Conservation (phyloP, 1,140 invertebrate genomes). For the Steinernema feltiae region DNA sequence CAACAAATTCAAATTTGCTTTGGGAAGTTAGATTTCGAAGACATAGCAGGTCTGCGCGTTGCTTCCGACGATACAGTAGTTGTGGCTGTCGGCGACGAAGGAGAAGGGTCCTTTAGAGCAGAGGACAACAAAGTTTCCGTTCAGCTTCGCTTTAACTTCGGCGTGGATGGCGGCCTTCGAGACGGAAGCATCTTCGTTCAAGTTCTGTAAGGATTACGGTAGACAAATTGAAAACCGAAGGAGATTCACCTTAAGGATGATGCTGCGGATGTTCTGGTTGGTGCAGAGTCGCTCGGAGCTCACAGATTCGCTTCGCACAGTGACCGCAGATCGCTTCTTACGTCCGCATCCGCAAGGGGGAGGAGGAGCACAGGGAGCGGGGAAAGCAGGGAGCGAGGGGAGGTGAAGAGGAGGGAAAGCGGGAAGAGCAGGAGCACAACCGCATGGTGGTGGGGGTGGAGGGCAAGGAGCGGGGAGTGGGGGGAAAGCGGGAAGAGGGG, state of each 20-base stretch:
- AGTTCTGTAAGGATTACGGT: slow-evolving; percentile 33
- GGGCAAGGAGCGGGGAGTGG: background rate
- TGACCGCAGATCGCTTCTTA: slow-evolving; percentile 41
- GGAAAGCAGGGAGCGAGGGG: slow-evolving; percentile 3
- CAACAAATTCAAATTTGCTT: background rate
- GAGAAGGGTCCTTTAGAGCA: slow-evolving; percentile 42
- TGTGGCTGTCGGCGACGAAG: slow-evolving; percentile 41
- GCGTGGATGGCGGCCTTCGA: slow-evolving; percentile 48
- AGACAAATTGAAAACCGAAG: background rate
- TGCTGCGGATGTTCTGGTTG: slow-evolving; percentile 44
- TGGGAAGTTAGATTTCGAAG: slow-evolving; percentile 31
- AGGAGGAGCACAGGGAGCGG: background rate
- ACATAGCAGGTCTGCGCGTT: slow-evolving; percentile 41
- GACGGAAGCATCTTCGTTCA: slow-evolving; percentile 34
- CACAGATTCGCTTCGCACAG: slow-evolving; percentile 33
- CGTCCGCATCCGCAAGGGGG: slow-evolving; percentile 41
- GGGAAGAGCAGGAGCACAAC: background rate
- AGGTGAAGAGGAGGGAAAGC: background rate
- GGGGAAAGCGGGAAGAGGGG: background rate
- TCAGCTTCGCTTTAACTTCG: slow-evolving; percentile 43
- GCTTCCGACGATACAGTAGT: slow-evolving; percentile 39
- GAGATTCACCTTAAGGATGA: slow-evolving; percentile 42
- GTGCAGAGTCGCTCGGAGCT: slow-evolving; percentile 41
- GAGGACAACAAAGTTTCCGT: slow-evolving; percentile 41
- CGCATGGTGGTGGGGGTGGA: slow-evolving; percentile 7